phyloP scores from a whole-genome alignment of 2,113 vertebrate genomes.

The Apteryx owenii region DNA sequence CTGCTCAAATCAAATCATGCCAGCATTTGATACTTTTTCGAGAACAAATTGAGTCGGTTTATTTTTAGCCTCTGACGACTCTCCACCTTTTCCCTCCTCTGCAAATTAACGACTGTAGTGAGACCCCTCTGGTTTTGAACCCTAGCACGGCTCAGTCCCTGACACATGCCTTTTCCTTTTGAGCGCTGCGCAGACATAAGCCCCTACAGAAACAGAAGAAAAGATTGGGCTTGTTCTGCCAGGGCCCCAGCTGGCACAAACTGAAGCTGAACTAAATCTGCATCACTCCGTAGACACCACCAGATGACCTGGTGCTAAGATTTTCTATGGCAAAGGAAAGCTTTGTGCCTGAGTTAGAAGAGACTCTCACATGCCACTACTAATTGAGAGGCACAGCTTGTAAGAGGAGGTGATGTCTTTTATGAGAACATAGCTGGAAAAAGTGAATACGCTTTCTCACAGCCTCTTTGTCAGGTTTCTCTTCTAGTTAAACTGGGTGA shows the following conservation, averaged over 20 bases:
- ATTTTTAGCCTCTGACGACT: slow-evolving; percentile 38
- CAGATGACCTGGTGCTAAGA: slow-evolving; percentile 3
- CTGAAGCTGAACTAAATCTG: slow-evolving; percentile 59
- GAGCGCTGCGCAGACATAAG: neutral
- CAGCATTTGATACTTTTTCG: neutral
- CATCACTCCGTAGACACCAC: slow-evolving; percentile 32
- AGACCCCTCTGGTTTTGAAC: slow-evolving; percentile 35
- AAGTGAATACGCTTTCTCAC: neutral
- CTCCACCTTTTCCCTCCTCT: neutral
- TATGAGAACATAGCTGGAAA: neutral
- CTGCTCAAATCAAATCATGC: slow-evolving; percentile 26
- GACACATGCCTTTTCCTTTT: slow-evolving; percentile 9
- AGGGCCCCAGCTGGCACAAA: slow-evolving; percentile 54
- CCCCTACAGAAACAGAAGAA: slow-evolving; percentile 33
- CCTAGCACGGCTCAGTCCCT: neutral
- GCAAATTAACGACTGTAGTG: neutral
- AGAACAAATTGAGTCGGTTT: neutral
- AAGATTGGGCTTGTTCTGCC: slow-evolving; percentile 35
- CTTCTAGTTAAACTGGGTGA: neutral
- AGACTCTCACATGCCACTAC: neutral
- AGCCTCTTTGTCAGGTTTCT: neutral
- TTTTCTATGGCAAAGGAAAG: neutral
- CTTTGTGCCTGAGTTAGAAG: slow-evolving; percentile 28
- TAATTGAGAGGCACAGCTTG: slow-evolving; percentile 65
- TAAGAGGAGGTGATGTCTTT: slow-evolving; percentile 58